These are phyloP conservation scores for Henricia sp. DNA, from an alignment of 53 echinoderm and acorn worm genomes.

Conservation along the genomic window DNA sequence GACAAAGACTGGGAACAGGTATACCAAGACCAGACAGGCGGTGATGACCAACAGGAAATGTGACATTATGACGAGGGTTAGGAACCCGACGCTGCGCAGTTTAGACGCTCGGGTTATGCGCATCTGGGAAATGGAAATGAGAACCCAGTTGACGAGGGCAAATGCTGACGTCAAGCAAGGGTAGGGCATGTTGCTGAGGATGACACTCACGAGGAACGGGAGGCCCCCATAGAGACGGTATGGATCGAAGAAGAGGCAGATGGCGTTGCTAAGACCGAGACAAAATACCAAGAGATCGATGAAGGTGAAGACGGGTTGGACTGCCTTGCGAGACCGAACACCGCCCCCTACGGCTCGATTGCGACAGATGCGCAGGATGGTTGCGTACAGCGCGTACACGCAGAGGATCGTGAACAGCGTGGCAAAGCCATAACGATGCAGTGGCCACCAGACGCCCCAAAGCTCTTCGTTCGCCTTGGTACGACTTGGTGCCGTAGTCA, in stretches of 20 bases:
- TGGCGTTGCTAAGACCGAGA: constrained; percentile 67
- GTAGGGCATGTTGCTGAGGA: constrained; percentile 76
- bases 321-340: constrained; percentile 28
- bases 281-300: constrained; percentile 69
- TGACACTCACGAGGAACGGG: constrained; percentile 40
- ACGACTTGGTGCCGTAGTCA: neutral
- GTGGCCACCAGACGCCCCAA: constrained; percentile 69
- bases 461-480: neutral
- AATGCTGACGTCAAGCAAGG: constrained; percentile 89
- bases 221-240: constrained; percentile 41
- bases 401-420: constrained; percentile 58
- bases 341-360: constrained; percentile 2
- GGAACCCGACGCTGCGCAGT: constrained; percentile 59
- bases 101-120: constrained; percentile 65
- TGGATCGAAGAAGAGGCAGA: constrained; percentile 73
- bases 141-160: constrained; percentile 77
- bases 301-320: constrained; percentile 70
- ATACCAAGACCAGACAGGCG: constrained; percentile 55
- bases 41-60: constrained; percentile 68
- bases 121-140: constrained; percentile 73
- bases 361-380: constrained; percentile 26
- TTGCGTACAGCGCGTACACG: constrained; percentile 72
- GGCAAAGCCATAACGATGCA: constrained; percentile 74
- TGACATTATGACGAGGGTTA: constrained; percentile 53
- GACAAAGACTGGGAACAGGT: constrained; percentile 41